Percentiles rank a stretch among this genome's conserved stretches.
Conservation (phyloP, 2,113 vertebrate genomes). For the Dromaius novaehollandiae region DNA sequence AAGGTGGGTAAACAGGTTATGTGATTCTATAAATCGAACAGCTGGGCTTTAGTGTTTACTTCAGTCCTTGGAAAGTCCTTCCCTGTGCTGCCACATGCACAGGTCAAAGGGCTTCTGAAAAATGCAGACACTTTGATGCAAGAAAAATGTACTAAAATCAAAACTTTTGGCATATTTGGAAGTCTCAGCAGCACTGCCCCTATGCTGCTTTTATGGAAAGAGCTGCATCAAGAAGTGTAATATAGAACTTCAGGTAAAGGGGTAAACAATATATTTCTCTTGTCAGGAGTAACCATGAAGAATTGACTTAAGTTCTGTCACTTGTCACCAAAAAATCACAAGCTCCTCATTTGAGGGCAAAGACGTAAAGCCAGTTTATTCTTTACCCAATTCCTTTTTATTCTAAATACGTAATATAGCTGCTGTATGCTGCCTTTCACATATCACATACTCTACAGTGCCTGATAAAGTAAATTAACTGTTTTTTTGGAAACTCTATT, state of each 20-base stretch:
- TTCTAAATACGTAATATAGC: background rate
- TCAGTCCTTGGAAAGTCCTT: background rate
- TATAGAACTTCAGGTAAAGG: background rate
- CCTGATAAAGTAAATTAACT: background rate
- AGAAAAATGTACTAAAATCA: background rate
- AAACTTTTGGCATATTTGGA: background rate
- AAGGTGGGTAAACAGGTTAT: background rate
- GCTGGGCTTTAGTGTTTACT: background rate
- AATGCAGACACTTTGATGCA: background rate
- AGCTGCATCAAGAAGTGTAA: background rate
- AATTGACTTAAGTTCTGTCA: background rate
- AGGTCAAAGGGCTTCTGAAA: constrained; percentile 19
- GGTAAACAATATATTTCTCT: background rate
- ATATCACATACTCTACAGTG: background rate
- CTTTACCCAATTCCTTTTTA: background rate
- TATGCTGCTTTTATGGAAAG: background rate
- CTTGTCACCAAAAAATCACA: background rate
- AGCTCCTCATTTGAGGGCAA: background rate
- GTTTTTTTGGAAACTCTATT: background rate
- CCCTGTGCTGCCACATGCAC: background rate
- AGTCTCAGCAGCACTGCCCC: background rate
- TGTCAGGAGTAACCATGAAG: background rate
- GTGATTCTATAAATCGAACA: background rate
- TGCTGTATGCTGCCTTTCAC: background rate
- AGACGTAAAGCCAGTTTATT: background rate